Evolutionary conservation across 2,797 vertebrate genomes (phyloP), one percentile per base, ranked within the genome.

Genomic region (Lutjanus campechanus): DNA sequence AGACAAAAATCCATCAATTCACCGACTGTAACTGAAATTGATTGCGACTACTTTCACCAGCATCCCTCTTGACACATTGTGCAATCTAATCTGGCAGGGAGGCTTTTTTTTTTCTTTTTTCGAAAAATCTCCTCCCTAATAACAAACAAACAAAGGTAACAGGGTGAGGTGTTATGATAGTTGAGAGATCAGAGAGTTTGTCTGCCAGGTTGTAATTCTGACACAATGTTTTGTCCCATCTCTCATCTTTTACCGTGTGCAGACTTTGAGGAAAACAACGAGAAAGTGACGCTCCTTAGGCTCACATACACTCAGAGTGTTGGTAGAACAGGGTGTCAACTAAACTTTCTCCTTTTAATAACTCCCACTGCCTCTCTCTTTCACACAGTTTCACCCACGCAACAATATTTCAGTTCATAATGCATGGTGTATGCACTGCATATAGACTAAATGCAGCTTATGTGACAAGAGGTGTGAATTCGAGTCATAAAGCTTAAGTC

Each of bases 21-120:
- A 73, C 60, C 46, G 51, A n/a, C 47, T 82, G 65, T 74, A 86
- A 82, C 75, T 69, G 81, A 70, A 77, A 86, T 58, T 71, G 72
- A 82, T 67, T 83, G 74, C 0, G 2, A 54, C 25, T 62, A 7
- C 71, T 78, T 71, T 75, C 75, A 43, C 54, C 15, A 43, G 46
- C 68, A 47, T 54, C 50, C 76, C 73, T 71, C 75, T 69, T 40
- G 76, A 81, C 74, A 70, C 64, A 56, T 22, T 53, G 67, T 53
- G n/a, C 56, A 63, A 22, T 72, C 25, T 54, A 69, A 64, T 77
- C 47, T 62, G 40, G 53, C 5, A 5, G 25, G 67, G 20, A 80
- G 56, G 59, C 36, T 62, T 65, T 65, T 16, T 10, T 71, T 67
- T 73, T 59, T 22, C 40, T 46, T 47, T 47, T 47, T 15, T 2